A percentile compares a stretch with the other conserved stretches of the same genome.
Conservation (phyloP, 2,888 invertebrate genomes). For the Brachycybe producta region DNA sequence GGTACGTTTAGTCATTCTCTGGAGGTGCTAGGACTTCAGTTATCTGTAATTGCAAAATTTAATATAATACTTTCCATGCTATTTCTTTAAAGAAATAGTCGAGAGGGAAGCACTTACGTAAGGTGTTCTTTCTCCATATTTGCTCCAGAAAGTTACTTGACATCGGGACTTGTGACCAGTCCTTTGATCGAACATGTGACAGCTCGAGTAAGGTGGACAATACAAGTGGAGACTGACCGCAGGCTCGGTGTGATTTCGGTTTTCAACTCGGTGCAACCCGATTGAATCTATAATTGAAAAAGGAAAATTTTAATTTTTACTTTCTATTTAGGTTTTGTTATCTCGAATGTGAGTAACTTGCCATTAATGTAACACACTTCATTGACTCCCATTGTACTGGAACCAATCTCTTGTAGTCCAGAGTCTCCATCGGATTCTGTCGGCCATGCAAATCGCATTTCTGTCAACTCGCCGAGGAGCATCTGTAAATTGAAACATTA, state of each 20-base stretch:
- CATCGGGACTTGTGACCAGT: constrained; percentile 61
- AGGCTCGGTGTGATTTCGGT: constrained; percentile 72
- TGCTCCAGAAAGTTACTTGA: constrained; percentile 83
- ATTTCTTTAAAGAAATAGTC: not conserved
- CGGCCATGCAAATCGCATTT: constrained; percentile 43
- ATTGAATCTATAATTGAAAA: constrained; percentile 54
- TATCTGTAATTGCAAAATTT: not conserved
- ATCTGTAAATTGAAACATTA: constrained; percentile 16
- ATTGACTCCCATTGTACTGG: constrained; percentile 52
- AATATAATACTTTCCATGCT: not conserved
- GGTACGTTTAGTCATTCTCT: constrained; percentile 3
- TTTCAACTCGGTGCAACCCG: constrained; percentile 91
- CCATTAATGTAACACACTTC: constrained; percentile 93
- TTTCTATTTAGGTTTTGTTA: not conserved
- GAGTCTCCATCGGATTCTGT: constrained; percentile 24
- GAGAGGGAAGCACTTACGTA: constrained; percentile 1
- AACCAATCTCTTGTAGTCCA: constrained; percentile 51
- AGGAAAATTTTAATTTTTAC: not conserved
- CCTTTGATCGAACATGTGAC: constrained; percentile 79
- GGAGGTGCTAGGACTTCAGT: not conserved
- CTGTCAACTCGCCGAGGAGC: constrained; percentile 34
- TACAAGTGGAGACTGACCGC: constrained; percentile 91
- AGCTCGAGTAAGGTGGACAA: constrained; percentile 79
- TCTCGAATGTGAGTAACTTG: constrained; percentile 34
- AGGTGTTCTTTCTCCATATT: constrained; percentile 61